These are phyloP conservation scores for Synanthedon vespiformis DNA, from an alignment of 2,888 invertebrate genomes.

Conservation along the genomic window DNA sequence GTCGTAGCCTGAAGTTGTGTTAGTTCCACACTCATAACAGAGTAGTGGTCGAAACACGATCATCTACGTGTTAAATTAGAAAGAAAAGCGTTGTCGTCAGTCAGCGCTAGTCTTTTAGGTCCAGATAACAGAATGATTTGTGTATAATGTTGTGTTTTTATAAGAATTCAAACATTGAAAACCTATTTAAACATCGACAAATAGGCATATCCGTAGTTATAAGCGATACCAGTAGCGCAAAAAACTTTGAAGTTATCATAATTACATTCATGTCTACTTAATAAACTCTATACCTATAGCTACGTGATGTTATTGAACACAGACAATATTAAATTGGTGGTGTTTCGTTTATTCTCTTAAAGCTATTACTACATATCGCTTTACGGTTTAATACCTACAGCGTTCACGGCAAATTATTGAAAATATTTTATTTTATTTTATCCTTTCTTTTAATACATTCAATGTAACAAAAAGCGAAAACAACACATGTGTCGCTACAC, in stretches of 20 bases:
- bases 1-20: no score
- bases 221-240: no score
- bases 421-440: not conserved
- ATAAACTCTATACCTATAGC: conserved; percentile 8
- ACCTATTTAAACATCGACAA: not conserved
- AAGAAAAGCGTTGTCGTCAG: no score
- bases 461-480: not conserved
- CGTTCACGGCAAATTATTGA: not conserved
- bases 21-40: no score
- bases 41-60: no score
- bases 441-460: not conserved
- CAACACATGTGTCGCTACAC: conserved; percentile 14
- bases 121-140: no score
- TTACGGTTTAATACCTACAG: not conserved
- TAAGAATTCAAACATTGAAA: not conserved
- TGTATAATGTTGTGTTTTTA: not conserved
- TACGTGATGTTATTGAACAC: conserved; percentile 46
- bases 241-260: no score
- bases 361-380: conserved; percentile 12
- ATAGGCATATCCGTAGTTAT: not conserved
- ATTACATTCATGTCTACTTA: no score
- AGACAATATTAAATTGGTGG: conserved; percentile 53
- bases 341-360: conserved; percentile 35
- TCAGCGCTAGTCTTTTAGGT: no score
- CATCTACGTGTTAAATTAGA: no score